Conservation (phyloP, 2,888 invertebrate genomes). For the Meteorus cinctellus region DNA sequence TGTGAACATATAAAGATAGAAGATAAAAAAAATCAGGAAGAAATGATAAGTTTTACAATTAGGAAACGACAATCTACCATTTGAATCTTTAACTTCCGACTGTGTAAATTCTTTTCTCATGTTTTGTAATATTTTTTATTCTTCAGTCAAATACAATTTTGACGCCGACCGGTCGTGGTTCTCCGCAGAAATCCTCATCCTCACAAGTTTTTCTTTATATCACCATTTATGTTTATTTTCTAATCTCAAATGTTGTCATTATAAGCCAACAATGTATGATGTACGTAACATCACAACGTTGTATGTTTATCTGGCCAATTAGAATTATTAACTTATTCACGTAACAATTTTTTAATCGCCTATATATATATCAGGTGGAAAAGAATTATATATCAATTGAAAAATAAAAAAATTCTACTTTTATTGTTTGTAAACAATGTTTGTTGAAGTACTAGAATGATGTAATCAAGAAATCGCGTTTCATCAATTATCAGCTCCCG, state of each 20-base stretch:
- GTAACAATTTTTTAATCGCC: not conserved
- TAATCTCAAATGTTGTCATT: not conserved
- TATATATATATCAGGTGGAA: not conserved
- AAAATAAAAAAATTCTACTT: not conserved
- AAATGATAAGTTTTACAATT: slow-evolving; percentile 20
- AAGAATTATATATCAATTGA: not conserved
- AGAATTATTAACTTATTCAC: slow-evolving; percentile 1
- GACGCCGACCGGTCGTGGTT: slow-evolving; percentile 36
- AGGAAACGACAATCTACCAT: slow-evolving; percentile 28
- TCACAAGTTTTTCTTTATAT: not conserved
- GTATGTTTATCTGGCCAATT: not conserved
- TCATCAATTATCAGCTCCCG: not conserved
- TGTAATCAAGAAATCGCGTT: not conserved
- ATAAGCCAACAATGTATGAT: too few relatives aligned
- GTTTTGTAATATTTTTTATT: not conserved
- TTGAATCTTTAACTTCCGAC: slow-evolving; percentile 31
- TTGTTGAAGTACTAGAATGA: not conserved
- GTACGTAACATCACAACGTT: not conserved
- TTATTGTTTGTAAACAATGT: slow-evolving; percentile 31
- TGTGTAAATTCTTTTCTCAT: not conserved
- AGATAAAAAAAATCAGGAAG: slow-evolving; percentile 1
- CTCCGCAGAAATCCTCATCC: slow-evolving; percentile 38
- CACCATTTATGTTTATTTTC: not conserved
- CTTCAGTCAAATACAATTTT: not conserved
- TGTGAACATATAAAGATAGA: not conserved